Base-by-base conservation (phyloP, 2,113 vertebrate genomes). In the Pantherophis guttatus region DNA sequence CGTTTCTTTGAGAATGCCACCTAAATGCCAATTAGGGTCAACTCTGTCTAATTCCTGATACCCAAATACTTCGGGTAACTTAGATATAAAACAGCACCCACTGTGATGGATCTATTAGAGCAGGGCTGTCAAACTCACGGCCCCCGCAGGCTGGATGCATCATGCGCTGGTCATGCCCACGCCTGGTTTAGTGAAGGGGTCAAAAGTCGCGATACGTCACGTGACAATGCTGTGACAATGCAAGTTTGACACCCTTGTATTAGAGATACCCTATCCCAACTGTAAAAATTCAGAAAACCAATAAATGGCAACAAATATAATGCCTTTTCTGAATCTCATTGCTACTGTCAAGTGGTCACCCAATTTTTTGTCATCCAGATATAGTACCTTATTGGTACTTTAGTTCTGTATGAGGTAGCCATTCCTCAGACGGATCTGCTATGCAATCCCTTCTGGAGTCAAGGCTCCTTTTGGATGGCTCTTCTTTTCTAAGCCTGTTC, bases 201-300 rank as follows among this genome's bases (percentile, higher is more conserved):
- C 15, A 55, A 55, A 55, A 55, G 54, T 17, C 0, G 0, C 0
- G 54, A 55, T 55, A 55, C 4, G 0, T 55, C 54, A 17, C 0
- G 0, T 55, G 54, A 17, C 54, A 3, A 55, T 55, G 54, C 13
- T 54, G 12, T 13, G 13, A 15, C 11, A 2, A 53, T 0, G 2
- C 53, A 55, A 4, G 54, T 55, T 17, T 55, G 54, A 17, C 54
- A 55, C 54, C 15, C 3, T 15, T 55, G 54, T 70, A n/a, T 70
- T 70, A 81, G 2, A 44, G 1, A 17, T 81, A 81, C 17, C 2
- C 7, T 39, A 39, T 81, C 17, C 1, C 1, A 33, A 39, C 17
- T 81, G 17, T 33, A 81, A 44, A 81, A 81, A 44, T 81, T 81
- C 70, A 81, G 75, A 39, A 9, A 39, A 81, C 33, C 33, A 39